Conservation (phyloP, 1,140 invertebrate species). For the Drosophila pectinifera region DNA sequence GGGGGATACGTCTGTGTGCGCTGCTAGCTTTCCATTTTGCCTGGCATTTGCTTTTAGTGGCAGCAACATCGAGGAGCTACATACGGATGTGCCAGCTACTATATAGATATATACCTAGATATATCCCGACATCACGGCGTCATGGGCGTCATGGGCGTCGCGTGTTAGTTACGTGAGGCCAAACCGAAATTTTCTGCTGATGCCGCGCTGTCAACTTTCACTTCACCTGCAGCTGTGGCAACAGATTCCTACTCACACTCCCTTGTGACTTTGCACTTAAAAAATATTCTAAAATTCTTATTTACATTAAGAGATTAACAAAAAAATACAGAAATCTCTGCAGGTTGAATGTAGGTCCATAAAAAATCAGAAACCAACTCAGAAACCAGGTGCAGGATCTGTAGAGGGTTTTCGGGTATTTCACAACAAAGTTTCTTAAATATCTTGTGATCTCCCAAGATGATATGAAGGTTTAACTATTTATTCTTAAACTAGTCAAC, state of each 20-base stretch:
- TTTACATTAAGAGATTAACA: neutral
- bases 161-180: constrained; percentile 67
- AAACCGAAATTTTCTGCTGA: constrained; percentile 76
- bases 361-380: too few relatives aligned
- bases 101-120: constrained; percentile 13
- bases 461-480: too few relatives aligned
- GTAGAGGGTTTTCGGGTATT: too few relatives aligned
- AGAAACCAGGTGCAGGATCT: too few relatives aligned
- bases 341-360: too few relatives aligned
- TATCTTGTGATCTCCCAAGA: too few relatives aligned
- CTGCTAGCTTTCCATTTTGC: constrained; percentile 62
- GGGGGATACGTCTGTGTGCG: constrained; percentile 38
- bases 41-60: constrained; percentile 67
- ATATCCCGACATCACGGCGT: constrained; percentile 27
- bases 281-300: neutral
- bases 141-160: constrained; percentile 54
- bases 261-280: neutral
- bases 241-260: constrained; percentile 15
- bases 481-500: too few relatives aligned
- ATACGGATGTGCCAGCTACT: constrained; percentile 15
- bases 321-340: neutral
- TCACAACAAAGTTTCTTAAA: too few relatives aligned
- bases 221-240: constrained; percentile 78
- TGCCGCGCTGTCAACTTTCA: constrained; percentile 76
- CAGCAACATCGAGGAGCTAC: constrained; percentile 19